phyloP scores from a whole-genome alignment of 2,888 invertebrate species.

The Erebia ligea region DNA sequence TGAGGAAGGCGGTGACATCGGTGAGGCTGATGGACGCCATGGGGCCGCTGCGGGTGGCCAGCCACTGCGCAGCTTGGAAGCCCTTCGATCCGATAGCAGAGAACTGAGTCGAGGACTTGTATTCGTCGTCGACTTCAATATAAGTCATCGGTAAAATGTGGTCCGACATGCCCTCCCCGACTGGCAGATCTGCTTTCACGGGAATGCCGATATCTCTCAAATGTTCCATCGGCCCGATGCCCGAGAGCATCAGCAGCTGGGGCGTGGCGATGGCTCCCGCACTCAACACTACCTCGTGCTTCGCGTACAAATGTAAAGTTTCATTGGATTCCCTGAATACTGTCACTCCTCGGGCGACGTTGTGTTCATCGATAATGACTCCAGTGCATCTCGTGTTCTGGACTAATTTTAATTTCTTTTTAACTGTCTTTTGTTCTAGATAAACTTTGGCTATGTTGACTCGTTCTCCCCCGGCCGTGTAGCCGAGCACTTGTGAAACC shows the following conservation, averaged over 20 bases:
- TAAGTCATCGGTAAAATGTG: constrained; percentile 55
- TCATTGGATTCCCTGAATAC: constrained; percentile 40
- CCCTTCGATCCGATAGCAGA: constrained; percentile 29
- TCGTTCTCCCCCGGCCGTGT: constrained; percentile 55
- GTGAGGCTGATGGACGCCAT: constrained; percentile 59
- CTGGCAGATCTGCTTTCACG: constrained; percentile 54
- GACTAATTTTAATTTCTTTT: constrained; percentile 50
- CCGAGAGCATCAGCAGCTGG: constrained; percentile 64
- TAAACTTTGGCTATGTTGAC: constrained; percentile 63
- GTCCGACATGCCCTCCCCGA: constrained; percentile 61
- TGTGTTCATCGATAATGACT: constrained; percentile 54
- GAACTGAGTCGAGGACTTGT: constrained; percentile 31
- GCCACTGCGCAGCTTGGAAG: constrained; percentile 43
- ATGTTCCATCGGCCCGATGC: constrained; percentile 59
- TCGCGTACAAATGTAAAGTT: constrained; percentile 49
- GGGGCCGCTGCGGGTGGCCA: constrained; percentile 48
- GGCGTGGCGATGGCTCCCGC: constrained; percentile 64
- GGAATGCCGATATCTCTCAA: constrained; percentile 50
- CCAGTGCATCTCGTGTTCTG: constrained; percentile 55
- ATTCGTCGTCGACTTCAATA: constrained; percentile 48
- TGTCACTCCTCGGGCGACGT: constrained; percentile 55
- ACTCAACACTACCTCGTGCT: constrained; percentile 60
- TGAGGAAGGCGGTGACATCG: constrained; percentile 55
- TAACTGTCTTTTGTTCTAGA: constrained; percentile 50
- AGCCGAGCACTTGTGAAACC: constrained; percentile 54